Conservation (phyloP, 2,113 vertebrate genomes). For the Paralichthys olivaceus region DNA sequence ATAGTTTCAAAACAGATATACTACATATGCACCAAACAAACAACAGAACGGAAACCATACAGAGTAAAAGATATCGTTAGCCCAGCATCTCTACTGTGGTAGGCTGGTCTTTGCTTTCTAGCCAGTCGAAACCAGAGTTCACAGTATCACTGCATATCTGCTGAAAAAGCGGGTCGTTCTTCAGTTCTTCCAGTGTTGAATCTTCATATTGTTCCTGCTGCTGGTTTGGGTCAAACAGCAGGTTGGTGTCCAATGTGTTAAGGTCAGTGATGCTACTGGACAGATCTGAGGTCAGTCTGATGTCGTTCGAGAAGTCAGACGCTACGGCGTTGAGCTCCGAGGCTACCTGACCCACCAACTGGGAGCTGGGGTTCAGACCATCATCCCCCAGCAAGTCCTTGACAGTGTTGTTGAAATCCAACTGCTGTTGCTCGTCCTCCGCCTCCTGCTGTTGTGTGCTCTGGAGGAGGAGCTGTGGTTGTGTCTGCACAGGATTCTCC, state of each 20-base stretch:
- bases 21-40: slow-evolving; percentile 73
- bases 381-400: slow-evolving; percentile 96
- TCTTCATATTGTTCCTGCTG: slow-evolving; percentile 99
- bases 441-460: slow-evolving; percentile 78
- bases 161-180: slow-evolving; percentile 99
- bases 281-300: slow-evolving; percentile 97
- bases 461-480: slow-evolving; percentile 78
- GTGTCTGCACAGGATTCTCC: slow-evolving; percentile 69
- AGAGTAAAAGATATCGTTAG: slow-evolving; percentile 82
- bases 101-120: slow-evolving; percentile 99
- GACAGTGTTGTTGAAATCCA: slow-evolving; percentile 97
- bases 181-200: slow-evolving; percentile 98
- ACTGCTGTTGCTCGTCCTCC: slow-evolving; percentile 84
- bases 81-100: slow-evolving; percentile 99
- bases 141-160: slow-evolving; percentile 99
- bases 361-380: slow-evolving; percentile 92
- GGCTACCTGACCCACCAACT: slow-evolving; percentile 93
- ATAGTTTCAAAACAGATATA: slow-evolving; percentile 73
- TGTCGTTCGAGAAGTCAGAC: slow-evolving; percentile 95
- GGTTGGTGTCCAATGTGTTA: slow-evolving; percentile 96
- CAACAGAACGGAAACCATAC: slow-evolving; percentile 75
- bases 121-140: slow-evolving; percentile 98
- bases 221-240: slow-evolving; percentile 97
- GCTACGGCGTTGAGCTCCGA: slow-evolving; percentile 91
- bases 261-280: slow-evolving; percentile 99